Evolutionary conservation across 2,113 vertebrate genomes (phyloP).

Genomic region (Coregonus clupeaformis): DNA sequence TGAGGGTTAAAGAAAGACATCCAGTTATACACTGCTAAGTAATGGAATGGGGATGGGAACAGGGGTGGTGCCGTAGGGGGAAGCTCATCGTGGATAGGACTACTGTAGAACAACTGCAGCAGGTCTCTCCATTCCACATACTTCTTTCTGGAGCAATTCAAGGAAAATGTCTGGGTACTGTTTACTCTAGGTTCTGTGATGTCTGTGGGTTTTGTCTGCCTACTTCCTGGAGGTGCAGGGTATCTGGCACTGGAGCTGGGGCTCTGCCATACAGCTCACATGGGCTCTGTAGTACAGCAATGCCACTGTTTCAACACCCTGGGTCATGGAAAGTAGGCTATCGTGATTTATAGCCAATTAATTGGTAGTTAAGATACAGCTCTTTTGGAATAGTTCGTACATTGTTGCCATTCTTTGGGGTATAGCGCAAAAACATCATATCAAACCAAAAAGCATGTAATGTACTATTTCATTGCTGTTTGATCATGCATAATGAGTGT

Average conservation of each 20-base stretch:
- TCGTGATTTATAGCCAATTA: no score
- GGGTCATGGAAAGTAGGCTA: background rate
- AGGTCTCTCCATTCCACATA: background rate
- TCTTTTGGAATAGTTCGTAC: no score
- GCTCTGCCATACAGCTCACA: background rate
- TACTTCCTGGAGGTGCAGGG: background rate
- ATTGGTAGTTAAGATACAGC: no score
- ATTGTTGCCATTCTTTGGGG: background rate
- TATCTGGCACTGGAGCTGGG: background rate
- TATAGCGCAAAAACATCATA: background rate
- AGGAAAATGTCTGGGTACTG: background rate
- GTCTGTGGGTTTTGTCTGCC: background rate
- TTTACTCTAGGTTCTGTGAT: background rate
- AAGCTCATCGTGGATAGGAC: background rate
- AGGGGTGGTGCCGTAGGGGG: background rate
- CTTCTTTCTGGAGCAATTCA: background rate
- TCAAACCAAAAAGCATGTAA: background rate
- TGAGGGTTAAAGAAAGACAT: no score
- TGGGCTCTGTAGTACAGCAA: background rate
- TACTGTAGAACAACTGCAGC: no score
- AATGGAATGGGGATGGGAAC: no score
- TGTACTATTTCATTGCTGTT: no score
- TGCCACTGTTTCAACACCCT: background rate
- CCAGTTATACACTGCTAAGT: no score
- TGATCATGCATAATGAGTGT: background rate